Base-by-base conservation (phyloP, 1,140 invertebrate genomes). In the Drosophila parabipectinata region DNA sequence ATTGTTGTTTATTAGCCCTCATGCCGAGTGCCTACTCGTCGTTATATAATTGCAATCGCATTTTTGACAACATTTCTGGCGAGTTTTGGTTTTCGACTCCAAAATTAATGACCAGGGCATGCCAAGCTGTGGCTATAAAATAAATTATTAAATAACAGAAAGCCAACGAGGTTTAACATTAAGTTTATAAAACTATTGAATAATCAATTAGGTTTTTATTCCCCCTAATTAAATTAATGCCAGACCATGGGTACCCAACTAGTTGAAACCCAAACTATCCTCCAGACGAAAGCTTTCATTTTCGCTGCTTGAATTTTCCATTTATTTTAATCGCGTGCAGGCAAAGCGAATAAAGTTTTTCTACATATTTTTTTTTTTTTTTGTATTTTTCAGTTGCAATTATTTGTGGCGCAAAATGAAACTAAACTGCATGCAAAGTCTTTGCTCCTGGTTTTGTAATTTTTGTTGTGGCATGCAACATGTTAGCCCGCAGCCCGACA, bases 371-470 rank as follows among this genome's bases (percentile, higher is more conserved):
- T 44, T 41, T 14, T 15, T 44, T 44, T 44, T 41, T 14, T 15
- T 62, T 15, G 12, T n/a, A 53, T 79, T 84, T 63, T 66, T 77
- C 72, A 44, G 44, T 64, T 53, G 63, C 81, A 85, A 85, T 85
- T 85, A 80, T 77, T 85, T 85, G 47, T 75, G 53, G 68, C 61
- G 47, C 63, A 73, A 77, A 81, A 87, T 67, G 68, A 61, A 64
- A 72, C 68, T 75, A 85, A 87, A 66, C 51, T 82, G 73, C 73
- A 87, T 61, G 82, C 55, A 74, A 85, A 80, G 60, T 67, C 59
- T 14, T 9, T 28, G 60, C 48, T 41, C 59, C 48, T 15, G 10
- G 44, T 15, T 41, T 63, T 62, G 32, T 67, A 52, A 48, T 62
- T 28, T 24, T 28, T 64, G 28, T 32, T 51, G 80, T 57, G 50